phyloP scores from a whole-genome alignment of 2,888 invertebrate genomes.

The Drosophila mayaguana region DNA sequence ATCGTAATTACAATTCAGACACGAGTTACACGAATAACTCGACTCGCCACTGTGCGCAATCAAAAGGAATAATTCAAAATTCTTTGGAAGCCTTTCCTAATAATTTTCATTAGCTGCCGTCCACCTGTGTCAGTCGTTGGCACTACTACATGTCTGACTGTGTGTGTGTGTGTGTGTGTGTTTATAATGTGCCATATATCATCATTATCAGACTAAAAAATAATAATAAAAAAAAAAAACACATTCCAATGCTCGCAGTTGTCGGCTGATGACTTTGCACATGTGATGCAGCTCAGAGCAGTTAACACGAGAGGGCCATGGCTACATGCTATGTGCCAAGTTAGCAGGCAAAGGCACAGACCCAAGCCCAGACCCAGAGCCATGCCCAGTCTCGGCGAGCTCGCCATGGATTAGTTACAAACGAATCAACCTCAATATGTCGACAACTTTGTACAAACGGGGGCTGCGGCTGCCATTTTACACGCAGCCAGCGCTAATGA shows the following conservation, averaged over 20 bases:
- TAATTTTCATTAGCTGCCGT: conserved; percentile 51
- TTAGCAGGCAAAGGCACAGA: conserved; percentile 16
- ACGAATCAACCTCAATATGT: conserved; percentile 77
- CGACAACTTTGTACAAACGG: conserved; percentile 74
- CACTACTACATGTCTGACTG: conserved; percentile 7
- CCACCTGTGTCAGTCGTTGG: conserved; percentile 30
- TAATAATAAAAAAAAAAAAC: conserved; percentile 2
- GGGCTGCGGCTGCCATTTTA: conserved; percentile 72
- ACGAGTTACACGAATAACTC: conserved; percentile 33
- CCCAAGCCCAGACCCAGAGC: conserved; percentile 5
- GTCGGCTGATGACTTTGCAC: conserved; percentile 75
- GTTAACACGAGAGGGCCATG: conserved; percentile 48
- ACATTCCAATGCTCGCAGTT: conserved; percentile 56
- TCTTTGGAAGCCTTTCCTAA: conserved; percentile 62
- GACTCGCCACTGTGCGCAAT: conserved; percentile 27
- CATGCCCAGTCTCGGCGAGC: background rate
- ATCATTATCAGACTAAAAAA: conserved; percentile 70
- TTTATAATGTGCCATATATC: conserved; percentile 73
- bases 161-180: conserved; percentile 36
- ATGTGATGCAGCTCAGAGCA: conserved; percentile 69
- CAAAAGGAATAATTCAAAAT: conserved; percentile 57
- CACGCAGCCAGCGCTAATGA: conserved; percentile 79
- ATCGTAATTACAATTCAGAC: conserved; percentile 48
- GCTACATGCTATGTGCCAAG: conserved; percentile 21
- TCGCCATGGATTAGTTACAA: conserved; percentile 70